phyloP scores from a whole-genome alignment of 2,113 vertebrate species.

The Bujurquina vittata region DNA sequence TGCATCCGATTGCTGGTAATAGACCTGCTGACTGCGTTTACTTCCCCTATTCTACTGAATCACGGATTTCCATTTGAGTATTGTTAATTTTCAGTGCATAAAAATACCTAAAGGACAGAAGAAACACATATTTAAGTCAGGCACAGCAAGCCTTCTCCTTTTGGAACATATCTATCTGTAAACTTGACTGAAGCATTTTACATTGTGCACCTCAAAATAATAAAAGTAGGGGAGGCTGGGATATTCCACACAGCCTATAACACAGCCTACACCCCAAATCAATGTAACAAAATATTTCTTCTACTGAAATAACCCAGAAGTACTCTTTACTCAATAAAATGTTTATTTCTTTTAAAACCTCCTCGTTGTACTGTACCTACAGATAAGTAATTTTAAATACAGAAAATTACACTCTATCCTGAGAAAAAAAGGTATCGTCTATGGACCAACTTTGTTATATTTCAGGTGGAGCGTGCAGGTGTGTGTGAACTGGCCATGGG shows the following conservation, averaged over 20 bases:
- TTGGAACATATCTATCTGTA: no score
- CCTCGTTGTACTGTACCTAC: background rate
- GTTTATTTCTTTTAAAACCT: background rate
- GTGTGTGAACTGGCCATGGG: constrained; percentile 89
- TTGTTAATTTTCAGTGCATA: background rate
- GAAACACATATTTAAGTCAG: background rate
- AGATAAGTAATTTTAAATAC: background rate
- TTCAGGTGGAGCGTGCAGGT: constrained; percentile 88
- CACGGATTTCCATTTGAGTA: background rate
- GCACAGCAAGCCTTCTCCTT: background rate
- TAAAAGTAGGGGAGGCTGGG: background rate
- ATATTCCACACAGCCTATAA: no score
- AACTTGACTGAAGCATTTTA: background rate
- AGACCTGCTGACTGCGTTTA: constrained; percentile 10
- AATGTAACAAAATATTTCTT: background rate
- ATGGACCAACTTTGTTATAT: background rate
- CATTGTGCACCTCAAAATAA: background rate
- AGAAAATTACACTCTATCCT: background rate
- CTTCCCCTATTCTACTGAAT: background rate
- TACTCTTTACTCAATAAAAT: background rate
- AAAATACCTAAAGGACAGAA: background rate
- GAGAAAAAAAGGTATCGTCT: background rate
- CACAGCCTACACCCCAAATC: background rate
- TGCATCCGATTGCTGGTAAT: background rate
- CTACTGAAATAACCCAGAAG: background rate